Base-by-base conservation (phyloP, 2,888 invertebrate genomes). In the Andrena fulva region DNA sequence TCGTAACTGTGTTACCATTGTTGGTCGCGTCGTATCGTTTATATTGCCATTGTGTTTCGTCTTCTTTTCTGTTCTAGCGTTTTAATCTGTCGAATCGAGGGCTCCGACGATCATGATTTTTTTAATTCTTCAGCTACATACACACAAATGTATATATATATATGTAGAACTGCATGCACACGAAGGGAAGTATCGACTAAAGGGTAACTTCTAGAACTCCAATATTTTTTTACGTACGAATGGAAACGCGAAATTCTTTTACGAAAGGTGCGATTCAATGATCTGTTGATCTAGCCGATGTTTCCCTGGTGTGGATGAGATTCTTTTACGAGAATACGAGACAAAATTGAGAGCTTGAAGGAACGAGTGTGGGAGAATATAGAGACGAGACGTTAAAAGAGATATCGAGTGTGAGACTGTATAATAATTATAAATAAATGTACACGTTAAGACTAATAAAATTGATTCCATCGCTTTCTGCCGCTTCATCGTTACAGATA, bases 401-500 rank as follows among this genome's bases (percentile, higher is more conserved):
- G 85, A 88, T 85, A 89, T 89, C 90, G 91, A 90, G 91, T 92
- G 92, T 90, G 91, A 92, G 92, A 92, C 90, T 93, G 92, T 93
- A 92, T 91, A 88, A 91, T 92, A 92, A 89, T 91, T 93, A 92
- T 91, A 92, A 93, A 93, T 93, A 93, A 93, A 93, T 92, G 91
- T 92, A 92, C 88, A 92, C 89, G 88, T 91, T 92, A 92, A 92
- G 92, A 88, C 89, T 67, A 82, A 78, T 52, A 80, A 52, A 73
- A 12, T 68, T 62, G 50, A 64, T 63, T 74, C 48, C 63, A 70
- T 56, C 73, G 81, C 73, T 73, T 67, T 80, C 73, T 20, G 62
- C 68, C 56, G 64, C 24, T 80, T 50, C 10, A 54, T 60, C 66
- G 42, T 48, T 62, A n/a, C 16, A n/a, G 6, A 60, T 1, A 27